Evolutionary conservation across 1,140 invertebrate species (phyloP), one percentile per base, ranked within the genome.

Genomic region (Temnothorax longispinosus): DNA sequence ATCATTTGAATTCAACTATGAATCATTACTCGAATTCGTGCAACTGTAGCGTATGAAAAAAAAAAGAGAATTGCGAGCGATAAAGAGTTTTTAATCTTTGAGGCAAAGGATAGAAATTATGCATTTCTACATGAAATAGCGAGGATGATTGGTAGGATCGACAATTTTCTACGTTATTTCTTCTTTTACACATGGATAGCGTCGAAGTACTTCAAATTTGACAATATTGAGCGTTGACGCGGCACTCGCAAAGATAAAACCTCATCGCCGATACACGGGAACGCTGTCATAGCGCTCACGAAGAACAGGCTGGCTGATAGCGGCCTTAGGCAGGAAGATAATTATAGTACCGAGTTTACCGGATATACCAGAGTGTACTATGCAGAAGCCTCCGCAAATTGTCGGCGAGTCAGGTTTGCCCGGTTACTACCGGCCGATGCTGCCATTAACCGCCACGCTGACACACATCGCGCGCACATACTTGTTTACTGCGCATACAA

Each of bases 1-100:
- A 81, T 81, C 77, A 38, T n/a, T 54, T 35, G 64, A 71, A 81
- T 81, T 71, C 77, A 81, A 10, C 77, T 71, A 62, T 77, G 50
- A 81, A 90, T 89, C 88, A 78, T 81, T 60, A 64, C 54, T 58
- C 62, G 86, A 89, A 65, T 78, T 71, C 41, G 41, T 41, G 67
- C 13, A 69, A 80, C 47, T 80, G n/a, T 13, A 1, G n/a, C 13
- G 11, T 2, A 18, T 2, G 10, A 44, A 27, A 35, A 32, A 72
- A 72, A 72, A 32, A 72, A 72, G 58, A 84, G 41, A 38, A 82
- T 50, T 69, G 47, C 18, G 15, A 60, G 2, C 13, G 10, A 3
- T 8, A n/a, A 5, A 15, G 56, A 21, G 15, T 47, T 27, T 74
- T 82, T 82, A 21, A 58, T 74, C 35, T 41, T 13, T 4, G 21